These are phyloP conservation scores for Glaucomys volans DNA, from an alignment of 2,113 vertebrate genomes.

Conservation along the genomic window DNA sequence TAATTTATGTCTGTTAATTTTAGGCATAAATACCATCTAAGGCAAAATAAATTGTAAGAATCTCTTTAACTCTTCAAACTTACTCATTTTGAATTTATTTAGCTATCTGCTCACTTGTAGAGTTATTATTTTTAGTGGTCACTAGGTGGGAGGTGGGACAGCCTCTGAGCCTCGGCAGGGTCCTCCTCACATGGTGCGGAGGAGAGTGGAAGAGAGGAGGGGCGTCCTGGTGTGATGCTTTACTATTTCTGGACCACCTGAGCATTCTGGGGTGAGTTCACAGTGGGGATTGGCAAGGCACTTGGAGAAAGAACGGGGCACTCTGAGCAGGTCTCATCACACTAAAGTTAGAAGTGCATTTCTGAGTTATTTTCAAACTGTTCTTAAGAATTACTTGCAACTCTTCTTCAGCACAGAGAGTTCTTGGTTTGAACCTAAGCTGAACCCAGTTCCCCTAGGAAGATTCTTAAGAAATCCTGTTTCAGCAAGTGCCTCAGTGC, in stretches of 20 bases:
- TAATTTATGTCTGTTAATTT: neutral
- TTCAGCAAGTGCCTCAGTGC: neutral
- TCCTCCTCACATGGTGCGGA: neutral
- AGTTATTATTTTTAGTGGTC: neutral
- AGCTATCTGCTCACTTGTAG: neutral
- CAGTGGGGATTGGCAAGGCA: fast-evolving
- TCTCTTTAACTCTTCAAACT: neutral
- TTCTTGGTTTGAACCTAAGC: neutral
- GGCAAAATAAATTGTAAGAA: neutral
- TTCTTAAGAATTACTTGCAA: neutral
- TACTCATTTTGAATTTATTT: neutral
- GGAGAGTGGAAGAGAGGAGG: fast-evolving
- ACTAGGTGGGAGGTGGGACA: neutral
- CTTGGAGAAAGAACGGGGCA: fast-evolving
- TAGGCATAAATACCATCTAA: neutral
- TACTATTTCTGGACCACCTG: neutral
- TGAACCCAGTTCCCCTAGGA: neutral
- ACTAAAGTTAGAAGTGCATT: neutral
- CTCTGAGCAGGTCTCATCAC: fast-evolving
- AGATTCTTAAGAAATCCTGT: neutral
- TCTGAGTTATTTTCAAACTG: neutral
- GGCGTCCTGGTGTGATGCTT: fast-evolving
- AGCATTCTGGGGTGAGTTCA: too few species aligned
- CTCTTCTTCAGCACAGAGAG: neutral
- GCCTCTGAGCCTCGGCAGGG: too few species aligned